A percentile compares a stretch with the other conserved stretches of the same genome.
These are phyloP conservation scores for Sorex maritimensis DNA, from an alignment of 2,797 vertebrate genomes.

Conservation along the genomic window DNA sequence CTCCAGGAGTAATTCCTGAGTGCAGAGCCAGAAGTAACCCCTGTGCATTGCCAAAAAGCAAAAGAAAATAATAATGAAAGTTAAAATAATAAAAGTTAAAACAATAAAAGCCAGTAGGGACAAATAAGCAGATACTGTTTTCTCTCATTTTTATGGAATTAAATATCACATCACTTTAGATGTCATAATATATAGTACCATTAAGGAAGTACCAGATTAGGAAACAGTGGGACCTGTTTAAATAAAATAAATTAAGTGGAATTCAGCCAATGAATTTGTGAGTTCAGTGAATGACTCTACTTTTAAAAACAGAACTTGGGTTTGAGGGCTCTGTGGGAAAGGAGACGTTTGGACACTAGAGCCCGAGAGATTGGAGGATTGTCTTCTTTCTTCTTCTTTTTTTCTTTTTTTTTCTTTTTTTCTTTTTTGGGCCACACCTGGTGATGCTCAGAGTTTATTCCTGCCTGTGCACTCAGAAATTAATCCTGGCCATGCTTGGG, in stretches of 20 bases:
- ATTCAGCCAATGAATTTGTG: neutral
- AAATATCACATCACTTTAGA: slow-evolving; percentile 44
- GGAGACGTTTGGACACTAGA: no score
- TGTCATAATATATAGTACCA: neutral
- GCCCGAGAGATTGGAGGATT: neutral
- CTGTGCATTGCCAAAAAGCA: no score
- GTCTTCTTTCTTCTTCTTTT: no score
- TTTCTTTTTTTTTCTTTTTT: no score
- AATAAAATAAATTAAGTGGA: slow-evolving; percentile 65
- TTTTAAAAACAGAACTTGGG: slow-evolving; percentile 38
- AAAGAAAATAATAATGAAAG: no score
- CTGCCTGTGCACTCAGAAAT: no score
- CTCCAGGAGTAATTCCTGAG: no score
- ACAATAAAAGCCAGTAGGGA: slow-evolving; percentile 18
- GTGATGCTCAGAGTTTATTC: no score
- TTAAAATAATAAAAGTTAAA: neutral
- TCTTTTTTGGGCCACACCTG: no score
- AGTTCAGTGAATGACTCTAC: neutral
- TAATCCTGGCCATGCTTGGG: no score
- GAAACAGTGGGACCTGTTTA: slow-evolving; percentile 42
- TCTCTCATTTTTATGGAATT: slow-evolving; percentile 42
- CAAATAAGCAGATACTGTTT: slow-evolving; percentile 56
- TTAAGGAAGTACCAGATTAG: neutral
- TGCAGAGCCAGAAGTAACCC: no score
- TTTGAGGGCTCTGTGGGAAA: neutral